phyloP scores from a whole-genome alignment of 2,797 vertebrate genomes.

The Lutjanus campechanus region DNA sequence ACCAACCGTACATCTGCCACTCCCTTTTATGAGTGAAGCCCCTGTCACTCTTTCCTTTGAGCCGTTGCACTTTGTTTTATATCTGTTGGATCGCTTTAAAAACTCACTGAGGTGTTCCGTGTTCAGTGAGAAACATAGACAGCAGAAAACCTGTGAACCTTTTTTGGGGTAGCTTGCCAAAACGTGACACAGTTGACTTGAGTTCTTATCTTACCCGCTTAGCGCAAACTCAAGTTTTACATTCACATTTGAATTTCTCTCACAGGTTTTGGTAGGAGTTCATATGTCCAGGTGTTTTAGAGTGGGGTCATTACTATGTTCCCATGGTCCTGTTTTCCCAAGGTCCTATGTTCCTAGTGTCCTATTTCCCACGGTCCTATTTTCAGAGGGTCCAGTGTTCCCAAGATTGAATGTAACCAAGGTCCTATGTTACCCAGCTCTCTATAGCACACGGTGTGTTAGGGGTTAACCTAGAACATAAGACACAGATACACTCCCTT shows the following conservation, averaged over 20 bases:
- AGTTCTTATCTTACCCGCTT: background rate
- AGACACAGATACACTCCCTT: too few species aligned
- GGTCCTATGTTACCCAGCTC: too few species aligned
- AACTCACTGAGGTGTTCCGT: background rate
- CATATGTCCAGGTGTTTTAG: background rate
- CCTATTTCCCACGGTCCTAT: too few species aligned
- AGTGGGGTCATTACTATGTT: too few species aligned
- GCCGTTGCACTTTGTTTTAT: conserved; percentile 24
- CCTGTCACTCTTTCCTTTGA: conserved; percentile 37
- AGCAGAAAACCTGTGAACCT: background rate
- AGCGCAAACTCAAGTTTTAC: background rate
- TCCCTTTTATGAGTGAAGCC: conserved; percentile 46
- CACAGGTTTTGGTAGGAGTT: background rate
- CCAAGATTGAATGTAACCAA: too few species aligned
- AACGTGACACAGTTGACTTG: background rate
- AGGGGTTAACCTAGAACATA: too few species aligned
- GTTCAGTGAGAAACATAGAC: conserved; percentile 7
- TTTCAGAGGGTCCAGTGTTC: too few species aligned
- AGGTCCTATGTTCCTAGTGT: too few species aligned
- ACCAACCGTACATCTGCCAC: conserved; percentile 21
- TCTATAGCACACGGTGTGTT: too few species aligned
- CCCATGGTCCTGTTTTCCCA: too few species aligned
- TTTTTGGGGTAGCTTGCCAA: background rate
- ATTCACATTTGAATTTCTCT: background rate
- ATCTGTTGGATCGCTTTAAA: background rate